Evolutionary conservation across 2,797 vertebrate species (phyloP), one percentile per base, ranked within the genome.

Genomic region (Malurus splendens): DNA sequence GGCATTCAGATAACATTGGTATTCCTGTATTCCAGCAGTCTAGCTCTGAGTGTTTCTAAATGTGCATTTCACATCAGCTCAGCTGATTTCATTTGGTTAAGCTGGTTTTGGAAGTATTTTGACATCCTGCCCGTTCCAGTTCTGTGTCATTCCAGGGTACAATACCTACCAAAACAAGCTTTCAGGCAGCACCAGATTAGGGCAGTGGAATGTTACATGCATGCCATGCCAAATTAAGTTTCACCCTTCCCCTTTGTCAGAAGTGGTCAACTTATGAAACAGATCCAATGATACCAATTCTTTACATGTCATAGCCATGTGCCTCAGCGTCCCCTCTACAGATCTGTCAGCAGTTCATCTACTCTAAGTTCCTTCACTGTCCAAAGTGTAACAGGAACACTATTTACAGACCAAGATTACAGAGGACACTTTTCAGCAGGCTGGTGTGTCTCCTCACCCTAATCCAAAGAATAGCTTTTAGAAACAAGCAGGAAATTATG

Each of bases 11-110:
- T 70, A 65, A 48, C 39, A 8, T n/a, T 85, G 48, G 27, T 54
- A 52, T 87, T 74, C 25, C 39, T 82, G 56, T 80, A 70, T 52
- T 89, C 79, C 45, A 51, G 30, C 54, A 48, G 90, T 68, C 24
- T 62, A 68, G 51, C 42, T 75, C 88, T 78, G 32, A 88, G 32
- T 86, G 44, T 91, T 91, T 88, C 61, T 81, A 90, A 87, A 65
- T 80, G 70, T 87, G 15, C 68, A 59, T 91, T 91, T 85, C 72
- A 45, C 48, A 68, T 55, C 12, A 45, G 36, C 30, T 81, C 61
- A 62, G n/a, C 32, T 52, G 66, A 57, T 86, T 83, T 80, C 54
- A 25, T 78, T 73, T 78, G 70, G 16, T 83, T 87, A 68, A 72
- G 32, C 51, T 68, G 25, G 1, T 90, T 93, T 89, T 52, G 76